Base-by-base conservation (phyloP, 2,113 vertebrate species). In the Parus major region DNA sequence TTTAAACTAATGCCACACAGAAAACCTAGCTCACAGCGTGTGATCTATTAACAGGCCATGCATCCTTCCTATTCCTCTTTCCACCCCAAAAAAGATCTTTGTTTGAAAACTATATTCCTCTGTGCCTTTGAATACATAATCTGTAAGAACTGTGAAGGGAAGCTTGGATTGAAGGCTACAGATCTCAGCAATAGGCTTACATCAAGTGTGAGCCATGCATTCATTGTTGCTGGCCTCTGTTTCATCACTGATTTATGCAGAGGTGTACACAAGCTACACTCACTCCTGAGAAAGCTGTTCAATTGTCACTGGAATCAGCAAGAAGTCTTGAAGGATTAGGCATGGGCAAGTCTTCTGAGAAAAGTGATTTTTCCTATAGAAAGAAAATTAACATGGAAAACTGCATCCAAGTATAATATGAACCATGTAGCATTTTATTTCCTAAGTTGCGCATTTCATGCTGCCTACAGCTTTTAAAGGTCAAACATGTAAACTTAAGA, bases 391-490 rank as follows among this genome's bases (percentile, higher is more conserved):
- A 73, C n/a, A 41, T 66, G 35, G 33, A 36, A 85, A 92, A 86
- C 27, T 82, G 50, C 42, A 92, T 78, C 61, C 33, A 56, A 59
- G 39, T 73, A 88, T 75, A 88, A 82, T 59, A 82, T 53, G 57
- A 92, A 77, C 56, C 44, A 63, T 21, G 56, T 53, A 95, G 47
- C 50, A 60, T 83, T 92, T 92, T 68, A 77, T 81, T 88, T 75
- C n/a, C 86, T 73, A 81, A 57, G 25, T 63, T 18, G 4, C 35
- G 61, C 41, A 25, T 95, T 90, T 92, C 72, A n/a, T 94, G 79
- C 71, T 87, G 79, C 59, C 61, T 95, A 68, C 60, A 93, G 78
- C 57, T 60, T 95, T 93, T 83, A 95, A 97, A 95, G 91, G 96
- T 92, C 86, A 91, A 92, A 86, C 72, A 84, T 80, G 84, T 86